Base-by-base conservation (phyloP, 2,888 invertebrate species). In the Endotricha flammealis region DNA sequence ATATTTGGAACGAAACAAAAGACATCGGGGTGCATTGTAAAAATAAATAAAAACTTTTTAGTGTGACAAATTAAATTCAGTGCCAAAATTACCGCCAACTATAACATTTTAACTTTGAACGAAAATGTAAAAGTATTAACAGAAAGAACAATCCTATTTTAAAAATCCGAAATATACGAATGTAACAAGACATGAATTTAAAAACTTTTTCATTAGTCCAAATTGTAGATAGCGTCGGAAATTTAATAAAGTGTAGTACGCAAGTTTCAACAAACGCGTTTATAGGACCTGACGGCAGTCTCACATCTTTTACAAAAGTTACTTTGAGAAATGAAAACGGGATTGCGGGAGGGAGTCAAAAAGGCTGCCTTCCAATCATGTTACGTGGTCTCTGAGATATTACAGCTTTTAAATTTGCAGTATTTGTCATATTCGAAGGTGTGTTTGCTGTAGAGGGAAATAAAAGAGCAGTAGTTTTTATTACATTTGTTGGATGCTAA, bases 321-420 rank as follows among this genome's bases (percentile, higher is more conserved):
- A 59, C 62, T 59, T 52, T 57, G 58, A 58, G 57, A 66, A 62
- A 64, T 65, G 62, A 60, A n/a, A 61, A 58, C 28, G 42, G 44
- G 40, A 33, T 50, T 35, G 37, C 42, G 51, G 53, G n/a, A 53
- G 33, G 41, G 51, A 54, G 53, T 69, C 63, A 60, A 67, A 63
- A 66, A 64, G 66, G 64, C 65, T 61, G 55, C 60, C 49, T 23
- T 13, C 56, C 60, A 64, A 70, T 66, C 63, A 64, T 57, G 57
- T 64, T 64, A 64, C 58, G 59, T 61, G 61, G 57, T 49, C 53
- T 53, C 51, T 52, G 53, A 63, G 61, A 65, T 63, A 65, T 66
- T 57, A 59, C 56, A 42, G 50, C 53, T 41, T 49, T 50, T 52
- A 48, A 55, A 57, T 29, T 29, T 35, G 29, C 14, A 10, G 27